A percentile compares a stretch with the other conserved stretches of the same genome.
Conservation (phyloP, 2,797 vertebrate species). For the Aeoliscus strigatus region DNA sequence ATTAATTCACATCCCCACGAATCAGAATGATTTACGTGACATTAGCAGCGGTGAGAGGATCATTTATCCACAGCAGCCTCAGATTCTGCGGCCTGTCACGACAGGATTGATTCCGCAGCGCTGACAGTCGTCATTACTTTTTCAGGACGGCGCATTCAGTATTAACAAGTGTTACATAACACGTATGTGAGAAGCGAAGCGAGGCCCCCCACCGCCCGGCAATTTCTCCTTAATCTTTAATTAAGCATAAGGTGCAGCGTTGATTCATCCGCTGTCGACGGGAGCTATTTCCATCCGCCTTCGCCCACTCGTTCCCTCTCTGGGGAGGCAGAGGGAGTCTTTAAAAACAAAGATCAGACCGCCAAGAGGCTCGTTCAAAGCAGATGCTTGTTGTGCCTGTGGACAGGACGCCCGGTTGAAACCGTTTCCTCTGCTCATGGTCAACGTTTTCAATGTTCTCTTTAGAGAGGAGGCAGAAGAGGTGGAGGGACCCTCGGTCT, state of each 20-base stretch:
- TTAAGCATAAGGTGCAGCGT: constrained; percentile 70
- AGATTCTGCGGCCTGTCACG: constrained; percentile 25
- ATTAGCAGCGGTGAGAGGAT: constrained; percentile 20
- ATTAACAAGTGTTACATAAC: constrained; percentile 73
- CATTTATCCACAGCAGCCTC: constrained; percentile 34
- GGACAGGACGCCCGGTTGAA: constrained; percentile 1
- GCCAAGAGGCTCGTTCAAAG: too few relatives aligned
- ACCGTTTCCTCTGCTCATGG: constrained; percentile 4
- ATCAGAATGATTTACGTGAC: constrained; percentile 34
- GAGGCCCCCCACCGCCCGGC: constrained; percentile 55
- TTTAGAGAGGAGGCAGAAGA: constrained; percentile 8
- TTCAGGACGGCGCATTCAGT: constrained; percentile 65
- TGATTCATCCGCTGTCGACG: constrained; percentile 62
- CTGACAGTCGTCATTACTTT: constrained; percentile 61
- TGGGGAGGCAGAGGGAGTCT: constrained; percentile 39
- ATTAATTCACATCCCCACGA: constrained; percentile 41
- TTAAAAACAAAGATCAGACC: constrained; percentile 45
- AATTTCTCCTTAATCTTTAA: constrained; percentile 76
- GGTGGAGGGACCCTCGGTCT: not conserved
- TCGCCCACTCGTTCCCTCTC: constrained; percentile 55
- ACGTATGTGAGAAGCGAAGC: constrained; percentile 65
- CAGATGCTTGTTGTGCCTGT: constrained; percentile 12
- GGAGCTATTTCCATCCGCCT: constrained; percentile 64
- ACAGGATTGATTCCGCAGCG: constrained; percentile 48
- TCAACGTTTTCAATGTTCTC: constrained; percentile 11